These are phyloP conservation scores for Eustalomyia histrio DNA, from an alignment of 2,888 invertebrate genomes.

Conservation along the genomic window DNA sequence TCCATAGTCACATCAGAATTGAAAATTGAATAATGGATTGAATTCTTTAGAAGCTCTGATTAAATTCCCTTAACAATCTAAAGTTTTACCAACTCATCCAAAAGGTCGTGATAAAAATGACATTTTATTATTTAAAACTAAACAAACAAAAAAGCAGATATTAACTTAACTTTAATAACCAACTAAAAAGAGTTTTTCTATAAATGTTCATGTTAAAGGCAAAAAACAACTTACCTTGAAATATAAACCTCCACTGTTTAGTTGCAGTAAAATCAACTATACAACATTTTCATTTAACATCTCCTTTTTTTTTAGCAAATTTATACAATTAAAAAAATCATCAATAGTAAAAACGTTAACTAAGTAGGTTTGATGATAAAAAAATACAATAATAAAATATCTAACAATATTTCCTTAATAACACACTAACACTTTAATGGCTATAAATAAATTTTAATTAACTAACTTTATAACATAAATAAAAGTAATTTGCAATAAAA, in stretches of 20 bases:
- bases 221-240: neutral
- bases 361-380: neutral
- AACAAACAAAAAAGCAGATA: neutral
- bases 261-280: neutral
- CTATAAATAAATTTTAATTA: neutral
- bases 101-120: neutral
- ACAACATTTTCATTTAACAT: neutral
- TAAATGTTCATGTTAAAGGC: neutral
- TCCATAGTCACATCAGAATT: too few relatives aligned
- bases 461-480: neutral
- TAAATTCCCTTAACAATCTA: too few relatives aligned
- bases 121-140: neutral
- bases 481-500: slow-evolving; percentile 13
- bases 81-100: neutral
- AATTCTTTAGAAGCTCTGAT: too few relatives aligned
- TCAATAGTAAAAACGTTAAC: slow-evolving; percentile 25
- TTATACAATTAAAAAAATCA: slow-evolving; percentile 28
- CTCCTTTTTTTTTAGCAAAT: neutral
- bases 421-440: slow-evolving; percentile 13
- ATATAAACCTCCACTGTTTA: neutral
- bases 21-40: too few relatives aligned
- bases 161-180: neutral
- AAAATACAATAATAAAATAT: neutral
- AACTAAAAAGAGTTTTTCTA: neutral
- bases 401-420: slow-evolving; percentile 19